Percentiles rank a stretch among this genome's conserved stretches.
phyloP scores from a whole-genome alignment of 2,113 vertebrate species.

The Willisornis vidua region DNA sequence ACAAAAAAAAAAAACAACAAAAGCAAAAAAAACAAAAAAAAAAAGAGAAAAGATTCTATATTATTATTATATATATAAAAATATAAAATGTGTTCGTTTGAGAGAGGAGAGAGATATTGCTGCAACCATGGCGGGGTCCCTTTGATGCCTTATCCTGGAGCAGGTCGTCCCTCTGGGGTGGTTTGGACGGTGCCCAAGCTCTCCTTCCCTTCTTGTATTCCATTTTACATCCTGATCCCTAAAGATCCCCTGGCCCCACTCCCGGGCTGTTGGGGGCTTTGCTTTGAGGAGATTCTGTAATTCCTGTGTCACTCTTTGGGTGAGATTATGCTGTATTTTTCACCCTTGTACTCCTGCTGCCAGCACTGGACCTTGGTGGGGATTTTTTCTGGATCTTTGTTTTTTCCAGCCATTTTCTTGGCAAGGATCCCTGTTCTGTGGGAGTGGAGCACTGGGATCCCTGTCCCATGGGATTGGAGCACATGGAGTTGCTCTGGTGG shows the following conservation, averaged over 20 bases:
- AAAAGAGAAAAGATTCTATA: constrained; percentile 71
- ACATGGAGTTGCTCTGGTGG: background rate
- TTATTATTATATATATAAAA: constrained; percentile 76
- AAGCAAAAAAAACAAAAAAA: background rate
- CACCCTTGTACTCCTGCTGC: background rate
- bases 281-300: background rate
- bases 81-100: constrained; percentile 73
- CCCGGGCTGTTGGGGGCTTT: background rate
- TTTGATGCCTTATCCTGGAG: constrained; percentile 74
- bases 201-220: background rate
- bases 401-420: background rate
- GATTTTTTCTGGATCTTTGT: background rate
- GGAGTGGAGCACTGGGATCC: background rate
- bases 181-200: background rate
- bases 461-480: background rate
- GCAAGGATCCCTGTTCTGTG: background rate
- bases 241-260: too few relatives aligned
- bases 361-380: background rate
- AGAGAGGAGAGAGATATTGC: constrained; percentile 71
- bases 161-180: background rate
- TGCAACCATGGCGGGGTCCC: constrained; percentile 78
- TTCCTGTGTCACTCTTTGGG: background rate
- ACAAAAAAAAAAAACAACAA: background rate
- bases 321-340: background rate
- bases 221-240: background rate